Evolutionary conservation across 2,888 invertebrate genomes (phyloP).

Genomic region (Pecten maximus): DNA sequence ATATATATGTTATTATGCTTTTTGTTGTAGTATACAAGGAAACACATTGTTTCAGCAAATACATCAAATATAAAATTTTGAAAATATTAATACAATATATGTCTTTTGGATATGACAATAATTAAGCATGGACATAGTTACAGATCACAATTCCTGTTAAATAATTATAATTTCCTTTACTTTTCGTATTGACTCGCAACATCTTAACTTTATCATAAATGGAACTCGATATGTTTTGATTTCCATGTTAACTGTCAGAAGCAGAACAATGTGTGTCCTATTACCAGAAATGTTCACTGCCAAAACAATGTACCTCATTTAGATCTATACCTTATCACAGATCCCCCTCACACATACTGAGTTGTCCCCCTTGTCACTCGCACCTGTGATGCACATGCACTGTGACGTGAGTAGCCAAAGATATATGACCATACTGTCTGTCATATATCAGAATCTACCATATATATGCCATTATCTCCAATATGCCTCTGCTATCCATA

Average conservation of each 20-base stretch:
- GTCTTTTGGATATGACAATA: no score
- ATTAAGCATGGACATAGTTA: no score
- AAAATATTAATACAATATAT: no score
- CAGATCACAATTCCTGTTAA: no score
- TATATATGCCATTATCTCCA: not conserved
- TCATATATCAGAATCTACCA: not conserved
- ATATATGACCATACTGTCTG: not conserved
- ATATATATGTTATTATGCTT: not conserved
- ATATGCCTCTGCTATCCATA: not conserved
- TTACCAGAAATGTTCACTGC: no score
- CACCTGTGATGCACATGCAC: conserved; percentile 28
- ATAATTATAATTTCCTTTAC: no score
- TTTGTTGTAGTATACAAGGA: not conserved
- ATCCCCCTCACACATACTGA: not conserved
- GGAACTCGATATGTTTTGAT: no score
- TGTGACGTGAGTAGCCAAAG: conserved; percentile 8
- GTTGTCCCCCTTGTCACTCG: conserved; percentile 22
- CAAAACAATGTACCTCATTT: not conserved
- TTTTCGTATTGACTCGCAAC: no score
- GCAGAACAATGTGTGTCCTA: no score
- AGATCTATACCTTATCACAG: conserved; percentile 1
- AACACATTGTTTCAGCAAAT: not conserved
- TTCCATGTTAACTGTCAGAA: no score
- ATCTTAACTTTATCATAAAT: no score
- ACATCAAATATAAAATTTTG: no score